These are phyloP conservation scores for Anomalospiza imberbis DNA, from an alignment of 2,797 vertebrate species.

Conservation along the genomic window DNA sequence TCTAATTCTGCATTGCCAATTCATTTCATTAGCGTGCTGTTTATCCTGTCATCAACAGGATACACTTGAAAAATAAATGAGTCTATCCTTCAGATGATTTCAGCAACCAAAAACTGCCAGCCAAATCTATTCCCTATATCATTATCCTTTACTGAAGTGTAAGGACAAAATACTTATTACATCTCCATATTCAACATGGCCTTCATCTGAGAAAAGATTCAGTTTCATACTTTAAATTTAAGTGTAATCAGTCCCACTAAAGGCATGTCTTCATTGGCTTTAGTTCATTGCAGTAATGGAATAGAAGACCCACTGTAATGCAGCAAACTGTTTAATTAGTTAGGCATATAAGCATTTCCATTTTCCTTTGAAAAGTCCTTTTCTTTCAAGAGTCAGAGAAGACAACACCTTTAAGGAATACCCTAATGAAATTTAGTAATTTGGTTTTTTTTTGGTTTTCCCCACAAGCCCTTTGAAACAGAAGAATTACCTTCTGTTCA, in stretches of 20 bases:
- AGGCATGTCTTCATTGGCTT: not conserved
- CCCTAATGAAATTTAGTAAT: not conserved
- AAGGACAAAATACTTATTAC: not conserved
- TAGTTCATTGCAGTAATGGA: not conserved
- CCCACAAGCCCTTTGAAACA: not conserved
- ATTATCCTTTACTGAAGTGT: slow-evolving; percentile 8
- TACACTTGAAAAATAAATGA: slow-evolving; percentile 18
- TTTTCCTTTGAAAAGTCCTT: slow-evolving; percentile 1
- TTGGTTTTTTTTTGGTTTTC: not conserved
- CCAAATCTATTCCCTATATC: not conserved
- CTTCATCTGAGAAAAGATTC: not conserved
- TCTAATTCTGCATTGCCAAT: not conserved
- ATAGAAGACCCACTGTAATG: not conserved
- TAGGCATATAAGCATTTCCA: not conserved
- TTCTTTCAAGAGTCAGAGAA: not conserved
- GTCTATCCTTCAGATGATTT: slow-evolving; percentile 14
- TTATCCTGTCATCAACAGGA: not conserved
- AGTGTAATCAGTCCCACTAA: not conserved
- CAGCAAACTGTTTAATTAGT: slow-evolving; percentile 16
- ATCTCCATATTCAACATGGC: not conserved
- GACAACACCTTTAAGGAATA: slow-evolving; percentile 16
- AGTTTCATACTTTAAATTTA: not conserved
- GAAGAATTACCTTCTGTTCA: not conserved
- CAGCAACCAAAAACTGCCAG: not conserved
- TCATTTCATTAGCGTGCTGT: not conserved